These are phyloP conservation scores for Tautogolabrus adspersus DNA, from an alignment of 2,113 vertebrate species.

Conservation along the genomic window DNA sequence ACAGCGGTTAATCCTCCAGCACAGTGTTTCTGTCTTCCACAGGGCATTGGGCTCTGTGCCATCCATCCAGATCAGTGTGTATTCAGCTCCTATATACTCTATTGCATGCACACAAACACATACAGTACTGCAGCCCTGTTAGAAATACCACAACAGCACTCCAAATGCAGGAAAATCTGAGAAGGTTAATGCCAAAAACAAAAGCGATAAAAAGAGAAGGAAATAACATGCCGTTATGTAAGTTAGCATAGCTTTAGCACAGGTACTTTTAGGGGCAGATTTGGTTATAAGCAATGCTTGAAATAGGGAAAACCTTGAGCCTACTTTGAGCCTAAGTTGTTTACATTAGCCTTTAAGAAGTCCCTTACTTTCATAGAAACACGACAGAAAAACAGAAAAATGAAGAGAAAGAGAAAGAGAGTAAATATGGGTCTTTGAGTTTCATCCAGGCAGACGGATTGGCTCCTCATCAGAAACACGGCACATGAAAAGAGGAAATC, in stretches of 20 bases:
- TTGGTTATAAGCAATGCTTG: not conserved
- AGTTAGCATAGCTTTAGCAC: no score
- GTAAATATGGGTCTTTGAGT: conserved; percentile 70
- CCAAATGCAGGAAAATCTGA: conserved; percentile 27
- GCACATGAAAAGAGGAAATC: conserved; percentile 73
- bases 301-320: conserved; percentile 18
- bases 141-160: conserved; percentile 32
- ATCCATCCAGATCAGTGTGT: conserved; percentile 61
- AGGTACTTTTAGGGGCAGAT: not conserved
- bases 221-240: no score
- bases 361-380: not conserved
- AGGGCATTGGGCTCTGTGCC: conserved; percentile 61
- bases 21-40: conserved; percentile 70
- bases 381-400: conserved; percentile 19
- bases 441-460: conserved; percentile 66
- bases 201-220: not conserved
- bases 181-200: conserved; percentile 23
- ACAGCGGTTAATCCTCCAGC: conserved; percentile 74
- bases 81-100: conserved; percentile 44
- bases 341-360: conserved; percentile 1
- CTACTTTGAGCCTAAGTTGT: conserved; percentile 7
- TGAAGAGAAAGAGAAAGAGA: conserved; percentile 14
- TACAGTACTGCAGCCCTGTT: not conserved
- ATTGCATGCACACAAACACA: conserved; percentile 13
- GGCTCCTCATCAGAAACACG: conserved; percentile 68